phyloP scores from a whole-genome alignment of 2,888 invertebrate genomes.

The Periphyllus acericola region DNA sequence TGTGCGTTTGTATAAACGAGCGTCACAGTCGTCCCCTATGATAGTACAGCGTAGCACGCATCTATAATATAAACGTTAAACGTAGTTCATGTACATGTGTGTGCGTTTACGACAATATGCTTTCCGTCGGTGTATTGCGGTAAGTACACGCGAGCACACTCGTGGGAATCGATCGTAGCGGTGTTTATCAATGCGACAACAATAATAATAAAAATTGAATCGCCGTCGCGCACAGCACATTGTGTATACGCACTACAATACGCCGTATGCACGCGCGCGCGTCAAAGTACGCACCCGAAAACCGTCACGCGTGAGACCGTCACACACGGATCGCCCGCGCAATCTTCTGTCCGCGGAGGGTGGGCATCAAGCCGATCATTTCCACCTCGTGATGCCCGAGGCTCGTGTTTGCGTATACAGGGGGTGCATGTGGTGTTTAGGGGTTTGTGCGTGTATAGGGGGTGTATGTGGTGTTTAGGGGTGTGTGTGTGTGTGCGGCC shows the following conservation, averaged over 20 bases:
- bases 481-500: not conserved
- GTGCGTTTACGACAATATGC: not conserved
- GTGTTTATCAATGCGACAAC: not conserved
- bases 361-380: not conserved
- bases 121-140: not conserved
- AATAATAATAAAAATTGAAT: constrained; percentile 1
- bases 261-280: too few relatives aligned
- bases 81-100: not conserved
- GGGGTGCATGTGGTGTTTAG: not conserved
- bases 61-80: too few relatives aligned
- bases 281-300: not conserved
- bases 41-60: too few relatives aligned
- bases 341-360: not conserved
- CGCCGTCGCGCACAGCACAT: not conserved
- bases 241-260: too few relatives aligned
- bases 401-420: not conserved
- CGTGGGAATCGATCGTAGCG: constrained; percentile 1
- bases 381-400: not conserved
- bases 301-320: not conserved
- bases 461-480: not conserved
- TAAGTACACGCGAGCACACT: not conserved
- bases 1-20: not conserved
- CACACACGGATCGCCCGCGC: not conserved
- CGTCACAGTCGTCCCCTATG: too few relatives aligned
- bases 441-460: not conserved